Conservation (phyloP, 2,888 invertebrate species). For the Leuctra nigra region DNA sequence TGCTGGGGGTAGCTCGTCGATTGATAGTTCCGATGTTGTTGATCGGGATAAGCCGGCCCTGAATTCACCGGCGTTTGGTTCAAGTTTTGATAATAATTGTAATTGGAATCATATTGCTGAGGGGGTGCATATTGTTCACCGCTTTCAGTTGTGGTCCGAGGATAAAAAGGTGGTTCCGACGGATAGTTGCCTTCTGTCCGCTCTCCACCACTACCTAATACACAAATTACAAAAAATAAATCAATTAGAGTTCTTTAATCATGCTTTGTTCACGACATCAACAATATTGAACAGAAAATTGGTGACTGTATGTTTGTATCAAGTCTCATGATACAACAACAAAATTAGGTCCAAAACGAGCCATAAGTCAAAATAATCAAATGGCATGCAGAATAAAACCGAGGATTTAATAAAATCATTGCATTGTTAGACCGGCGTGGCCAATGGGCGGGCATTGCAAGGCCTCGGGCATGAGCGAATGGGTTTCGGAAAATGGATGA, state of each 20-base stretch:
- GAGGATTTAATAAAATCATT: too few species aligned
- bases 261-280: too few species aligned
- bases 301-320: too few species aligned
- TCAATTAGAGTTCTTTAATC: too few species aligned
- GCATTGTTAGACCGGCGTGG: conserved; percentile 27
- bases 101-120: conserved; percentile 19
- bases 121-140: conserved; percentile 14
- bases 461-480: conserved; percentile 6
- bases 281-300: too few species aligned
- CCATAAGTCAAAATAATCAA: too few species aligned
- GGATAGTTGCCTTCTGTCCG: conserved; percentile 23
- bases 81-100: conserved; percentile 19
- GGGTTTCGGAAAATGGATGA: conserved; percentile 24
- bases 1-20: conserved; percentile 15
- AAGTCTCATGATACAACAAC: too few species aligned
- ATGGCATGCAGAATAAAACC: too few species aligned
- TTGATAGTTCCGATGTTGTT: conserved; percentile 14
- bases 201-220: conserved; percentile 26
- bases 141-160: conserved; percentile 1
- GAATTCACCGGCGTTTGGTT: conserved; percentile 18
- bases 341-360: too few species aligned
- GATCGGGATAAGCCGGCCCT: conserved; percentile 2
- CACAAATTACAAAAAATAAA: too few species aligned
- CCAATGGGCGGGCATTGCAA: background rate
- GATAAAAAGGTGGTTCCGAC: conserved; percentile 20